phyloP scores from a whole-genome alignment of 2,888 invertebrate species.

The Volucella inflata region DNA sequence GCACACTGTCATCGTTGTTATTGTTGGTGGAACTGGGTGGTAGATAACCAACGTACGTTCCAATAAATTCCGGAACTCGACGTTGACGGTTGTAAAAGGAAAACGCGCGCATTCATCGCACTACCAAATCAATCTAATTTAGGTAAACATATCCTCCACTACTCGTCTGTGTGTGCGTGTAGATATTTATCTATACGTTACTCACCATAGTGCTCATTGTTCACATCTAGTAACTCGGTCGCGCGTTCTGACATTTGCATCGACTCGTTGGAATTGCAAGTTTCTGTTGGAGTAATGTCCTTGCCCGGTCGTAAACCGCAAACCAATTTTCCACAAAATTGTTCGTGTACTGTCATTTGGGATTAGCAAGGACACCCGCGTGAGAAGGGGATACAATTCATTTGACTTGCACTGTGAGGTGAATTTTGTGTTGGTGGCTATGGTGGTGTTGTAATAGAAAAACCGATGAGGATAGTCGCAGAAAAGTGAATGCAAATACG shows the following conservation, averaged over 20 bases:
- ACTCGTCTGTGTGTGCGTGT: no score
- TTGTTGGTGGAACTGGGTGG: slow-evolving; percentile 20
- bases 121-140: slow-evolving; percentile 51
- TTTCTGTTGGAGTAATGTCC: neutral
- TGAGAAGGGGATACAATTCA: neutral
- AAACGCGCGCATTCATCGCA: slow-evolving; percentile 67
- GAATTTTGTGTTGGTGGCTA: slow-evolving; percentile 23
- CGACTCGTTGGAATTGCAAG: no score
- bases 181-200: neutral
- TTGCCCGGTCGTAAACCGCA: slow-evolving; percentile 15
- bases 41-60: slow-evolving; percentile 8
- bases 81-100: slow-evolving; percentile 53
- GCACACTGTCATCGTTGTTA: slow-evolving; percentile 27
- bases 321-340: neutral
- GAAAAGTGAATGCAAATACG: slow-evolving; percentile 6
- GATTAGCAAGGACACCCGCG: neutral
- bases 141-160: slow-evolving; percentile 1
- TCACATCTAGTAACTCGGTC: no score
- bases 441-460: slow-evolving; percentile 21
- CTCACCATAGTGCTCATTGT: slow-evolving; percentile 5
- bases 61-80: slow-evolving; percentile 7
- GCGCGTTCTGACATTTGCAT: no score
- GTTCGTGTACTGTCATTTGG: neutral
- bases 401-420: slow-evolving; percentile 29
- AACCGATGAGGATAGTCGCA: neutral